These are phyloP conservation scores for Eilema sororculum DNA, from an alignment of 2,888 invertebrate species.

Conservation along the genomic window DNA sequence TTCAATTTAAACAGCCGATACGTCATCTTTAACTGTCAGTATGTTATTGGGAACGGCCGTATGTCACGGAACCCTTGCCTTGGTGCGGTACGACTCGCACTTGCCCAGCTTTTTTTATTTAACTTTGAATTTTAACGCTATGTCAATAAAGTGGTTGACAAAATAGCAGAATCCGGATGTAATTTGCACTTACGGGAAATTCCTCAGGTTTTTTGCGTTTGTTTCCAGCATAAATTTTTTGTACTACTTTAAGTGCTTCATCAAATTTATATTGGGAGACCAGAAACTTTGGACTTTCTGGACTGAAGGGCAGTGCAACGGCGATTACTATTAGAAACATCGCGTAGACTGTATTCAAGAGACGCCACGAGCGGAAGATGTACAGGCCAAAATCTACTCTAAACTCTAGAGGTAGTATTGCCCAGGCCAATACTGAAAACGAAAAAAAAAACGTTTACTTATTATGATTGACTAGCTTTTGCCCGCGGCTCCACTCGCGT, in stretches of 20 bases:
- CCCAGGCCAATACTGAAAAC: constrained; percentile 88
- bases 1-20: no score
- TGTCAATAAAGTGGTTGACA: no score
- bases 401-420: constrained; percentile 88
- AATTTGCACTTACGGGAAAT: constrained; percentile 77
- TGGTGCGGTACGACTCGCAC: no score
- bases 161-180: no score
- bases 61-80: no score
- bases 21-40: no score
- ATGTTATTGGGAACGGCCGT: no score
- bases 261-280: constrained; percentile 88
- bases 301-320: constrained; percentile 84
- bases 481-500: no score
- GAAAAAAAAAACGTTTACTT: background rate
- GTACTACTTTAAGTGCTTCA: constrained; percentile 88
- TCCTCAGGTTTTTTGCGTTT: constrained; percentile 71
- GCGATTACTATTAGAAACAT: constrained; percentile 87
- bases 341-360: constrained; percentile 89
- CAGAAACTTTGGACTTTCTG: constrained; percentile 93
- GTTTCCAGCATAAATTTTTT: constrained; percentile 86
- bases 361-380: constrained; percentile 90
- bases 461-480: no score
- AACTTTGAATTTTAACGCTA: no score
- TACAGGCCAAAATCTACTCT: constrained; percentile 79
- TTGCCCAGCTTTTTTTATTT: no score